These are phyloP conservation scores for Ailuropoda melanoleuca DNA, from an alignment of 2,113 vertebrate genomes.

Conservation along the genomic window DNA sequence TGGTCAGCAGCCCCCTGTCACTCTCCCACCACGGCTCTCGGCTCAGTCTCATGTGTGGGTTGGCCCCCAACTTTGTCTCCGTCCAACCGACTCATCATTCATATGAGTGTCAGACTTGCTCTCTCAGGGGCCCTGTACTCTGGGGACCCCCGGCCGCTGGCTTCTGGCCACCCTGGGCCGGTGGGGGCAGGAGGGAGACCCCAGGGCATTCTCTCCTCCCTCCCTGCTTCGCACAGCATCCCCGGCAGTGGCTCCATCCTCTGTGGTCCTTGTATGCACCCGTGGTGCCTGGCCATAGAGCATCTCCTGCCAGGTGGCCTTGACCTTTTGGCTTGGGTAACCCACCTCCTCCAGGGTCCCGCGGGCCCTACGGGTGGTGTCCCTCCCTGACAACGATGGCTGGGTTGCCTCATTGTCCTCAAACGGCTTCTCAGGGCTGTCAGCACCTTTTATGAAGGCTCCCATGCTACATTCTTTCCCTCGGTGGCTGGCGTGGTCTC, in stretches of 20 bases:
- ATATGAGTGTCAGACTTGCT: fast-evolving
- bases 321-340: background rate
- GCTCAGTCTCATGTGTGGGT: background rate
- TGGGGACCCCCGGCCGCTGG: background rate
- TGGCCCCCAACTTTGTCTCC: background rate
- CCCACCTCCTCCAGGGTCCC: too few species aligned
- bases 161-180: background rate
- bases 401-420: background rate
- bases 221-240: background rate
- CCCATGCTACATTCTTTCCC: fast-evolving
- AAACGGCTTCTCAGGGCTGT: fast-evolving
- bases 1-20: fast-evolving
- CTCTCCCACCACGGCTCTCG: background rate
- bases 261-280: fast-evolving
- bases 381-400: background rate
- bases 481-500: fast-evolving
- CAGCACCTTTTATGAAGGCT: fast-evolving
- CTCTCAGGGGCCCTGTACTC: background rate
- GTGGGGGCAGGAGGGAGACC: background rate
- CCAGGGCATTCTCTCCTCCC: background rate
- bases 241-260: background rate
- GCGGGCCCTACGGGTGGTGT: fast-evolving
- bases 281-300: background rate
- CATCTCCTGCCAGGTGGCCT: background rate
- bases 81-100: background rate